These are phyloP conservation scores for Autographa gamma DNA, from an alignment of 2,888 invertebrate species.

Conservation along the genomic window DNA sequence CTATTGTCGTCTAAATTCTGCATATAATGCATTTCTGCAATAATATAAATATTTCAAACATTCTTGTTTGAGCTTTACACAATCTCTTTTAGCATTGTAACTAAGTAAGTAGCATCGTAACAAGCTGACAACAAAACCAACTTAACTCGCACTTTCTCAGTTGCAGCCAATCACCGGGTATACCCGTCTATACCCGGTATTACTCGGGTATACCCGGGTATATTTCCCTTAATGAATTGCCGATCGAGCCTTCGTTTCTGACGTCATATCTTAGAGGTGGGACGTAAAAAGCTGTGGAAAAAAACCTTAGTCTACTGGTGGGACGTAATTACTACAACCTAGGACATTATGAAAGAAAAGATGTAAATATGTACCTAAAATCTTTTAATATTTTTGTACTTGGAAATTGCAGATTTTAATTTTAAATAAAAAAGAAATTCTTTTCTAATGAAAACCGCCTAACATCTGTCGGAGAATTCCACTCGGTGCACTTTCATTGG, in stretches of 20 bases:
- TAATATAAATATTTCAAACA: no score
- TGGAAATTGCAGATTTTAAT: background rate
- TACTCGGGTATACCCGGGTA: slow-evolving; percentile 1
- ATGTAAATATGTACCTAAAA: background rate
- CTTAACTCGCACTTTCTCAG: slow-evolving; percentile 7
- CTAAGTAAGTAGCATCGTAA: background rate
- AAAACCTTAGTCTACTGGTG: slow-evolving; percentile 49
- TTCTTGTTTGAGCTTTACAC: no score
- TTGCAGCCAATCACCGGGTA: slow-evolving; percentile 22
- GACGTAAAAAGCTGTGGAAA: slow-evolving; percentile 60
- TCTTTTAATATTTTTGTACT: background rate
- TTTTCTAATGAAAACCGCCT: background rate
- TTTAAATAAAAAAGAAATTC: background rate
- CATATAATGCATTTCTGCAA: no score
- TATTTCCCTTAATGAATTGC: slow-evolving; percentile 43
- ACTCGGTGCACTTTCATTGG: background rate
- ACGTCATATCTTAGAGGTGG: slow-evolving; percentile 36
- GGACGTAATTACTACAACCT: background rate
- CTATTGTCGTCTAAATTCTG: no score
- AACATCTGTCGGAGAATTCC: background rate
- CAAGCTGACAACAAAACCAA: background rate
- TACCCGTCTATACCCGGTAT: no score
- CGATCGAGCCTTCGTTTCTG: slow-evolving; percentile 30
- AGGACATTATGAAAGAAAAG: background rate
- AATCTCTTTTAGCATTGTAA: no score